Conservation (phyloP, 2,113 vertebrate species). For the Carassius auratus region DNA sequence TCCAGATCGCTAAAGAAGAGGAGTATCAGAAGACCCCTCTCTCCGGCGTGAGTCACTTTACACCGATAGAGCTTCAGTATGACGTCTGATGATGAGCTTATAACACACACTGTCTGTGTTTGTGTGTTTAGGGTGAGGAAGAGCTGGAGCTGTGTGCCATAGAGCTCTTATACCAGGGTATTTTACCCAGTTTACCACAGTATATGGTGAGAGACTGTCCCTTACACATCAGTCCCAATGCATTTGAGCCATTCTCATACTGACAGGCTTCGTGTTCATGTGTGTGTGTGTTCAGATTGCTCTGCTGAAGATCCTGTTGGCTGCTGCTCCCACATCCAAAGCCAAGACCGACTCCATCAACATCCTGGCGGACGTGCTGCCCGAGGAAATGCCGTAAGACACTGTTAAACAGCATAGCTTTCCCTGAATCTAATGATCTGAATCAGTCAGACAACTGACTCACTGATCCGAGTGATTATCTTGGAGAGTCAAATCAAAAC, state of each 20-base stretch:
- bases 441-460: not conserved
- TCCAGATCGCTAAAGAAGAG: conserved; percentile 92
- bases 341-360: conserved; percentile 99
- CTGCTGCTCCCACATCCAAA: conserved; percentile 97
- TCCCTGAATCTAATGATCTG: not conserved
- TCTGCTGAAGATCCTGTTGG: conserved; percentile 93
- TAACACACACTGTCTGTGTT: not conserved
- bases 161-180: conserved; percentile 94
- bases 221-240: not conserved
- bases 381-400: conserved; percentile 99
- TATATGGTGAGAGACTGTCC: conserved; percentile 88
- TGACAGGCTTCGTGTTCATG: conserved; percentile 5
- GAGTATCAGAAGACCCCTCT: conserved; percentile 93
- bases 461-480: not conserved
- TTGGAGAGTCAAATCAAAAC: not conserved
- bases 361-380: conserved; percentile 94
- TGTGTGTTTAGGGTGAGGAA: conserved; percentile 86
- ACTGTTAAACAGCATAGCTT: not conserved
- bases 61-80: not conserved
- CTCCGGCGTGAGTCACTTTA: conserved; percentile 82
- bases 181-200: conserved; percentile 95
- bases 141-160: conserved; percentile 89
- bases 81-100: not conserved
- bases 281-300: conserved; percentile 81
- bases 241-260: not conserved